Evolutionary conservation across 2,888 invertebrate genomes (phyloP), one percentile per base, ranked within the genome.

Genomic region (Isotomurus palustris): DNA sequence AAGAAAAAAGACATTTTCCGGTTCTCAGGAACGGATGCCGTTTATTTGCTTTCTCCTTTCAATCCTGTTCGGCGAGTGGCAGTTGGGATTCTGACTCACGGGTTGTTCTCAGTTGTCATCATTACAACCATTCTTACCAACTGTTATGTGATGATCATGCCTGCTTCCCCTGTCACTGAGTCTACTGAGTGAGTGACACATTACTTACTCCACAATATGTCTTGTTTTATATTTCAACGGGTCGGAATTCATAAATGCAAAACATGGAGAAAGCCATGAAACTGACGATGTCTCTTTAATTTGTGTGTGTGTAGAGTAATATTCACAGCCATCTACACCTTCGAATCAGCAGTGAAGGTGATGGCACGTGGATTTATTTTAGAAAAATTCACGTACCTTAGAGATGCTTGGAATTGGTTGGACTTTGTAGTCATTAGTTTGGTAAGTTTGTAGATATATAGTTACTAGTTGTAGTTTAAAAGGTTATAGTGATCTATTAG

Each of bases 351-450:
- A 82, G 91, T 95, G 82, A 96, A 96, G 87, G 92, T 95, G 84
- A 88, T 94, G 87, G 94, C 95, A 81, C 86, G 96, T 84, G 96
- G 96, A 83, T 94, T 95, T 86, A 93, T 96, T 83, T 86, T 96
- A 82, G 88, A 91, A 86, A 90, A 90, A 83, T 97, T 96, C 88
- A 95, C 96, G 84, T 97, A 96, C 87, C 93, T 97, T 86, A 88
- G 96, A 86, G 96, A 96, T 88, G 93, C 95, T 84, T 97, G 96
- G 96, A 97, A 97, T 59, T 62, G 62, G 62, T 89, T 96, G 85
- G 96, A 97, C 89, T 96, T 96, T 88, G 89, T 94, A 87, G 96
- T 96, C 83, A 95, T 97, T 87, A 87, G 91, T 84, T 90, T 96
- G 90, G 96, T 96, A 95, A 96, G 88, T 94, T n/a, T n/a, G n/a